Evolutionary conservation across 2,888 invertebrate genomes (phyloP), one percentile per base, ranked within the genome.

Genomic region (Periphyllus acericola): DNA sequence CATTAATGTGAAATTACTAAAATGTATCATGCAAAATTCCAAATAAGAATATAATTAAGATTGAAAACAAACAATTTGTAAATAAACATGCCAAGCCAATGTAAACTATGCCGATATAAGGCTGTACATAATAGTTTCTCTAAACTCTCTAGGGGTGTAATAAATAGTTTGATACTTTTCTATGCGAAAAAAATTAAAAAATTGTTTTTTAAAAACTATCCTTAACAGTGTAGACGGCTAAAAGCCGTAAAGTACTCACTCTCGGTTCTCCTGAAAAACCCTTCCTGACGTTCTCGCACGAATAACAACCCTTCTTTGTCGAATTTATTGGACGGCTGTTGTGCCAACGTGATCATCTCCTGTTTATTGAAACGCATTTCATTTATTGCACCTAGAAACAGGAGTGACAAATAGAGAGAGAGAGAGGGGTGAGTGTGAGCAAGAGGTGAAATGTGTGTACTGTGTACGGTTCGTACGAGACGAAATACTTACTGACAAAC

Each of bases 221-320:
- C 14, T 75, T 3, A 60, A 75, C 60, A 25, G 1, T 72, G 52
- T 55, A 32, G 0, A 83, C 3, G 6, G 4, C 40, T 14, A 17
- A 14, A 80, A 66, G 55, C 34, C 17, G 36, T 32, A 29, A 52
- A 11, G 17, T 72, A 93, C 94, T 94, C 93, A 98, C 98, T 96
- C 94, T 98, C 98, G 90, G 96, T 94, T 92, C 96, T 94, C 90
- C 97, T 94, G 93, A 98, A 98, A 92, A 98, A 96, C 89, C 97
- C 96, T 91, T 98, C 98, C 91, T 97, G 97, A 90, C 96, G 94
- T 92, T 98, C 98, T 90, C 96, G 95, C 89, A 98, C 94, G 90
- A 95, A 94, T 89, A 98, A 93, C 89, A 96, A 94, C 89, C 98
- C 98, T 93, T 98, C 98, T 91, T 96, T 96, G 92, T 98, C 97